Base-by-base conservation (phyloP, 2,888 invertebrate genomes). In the Minunthozetes semirufus region DNA sequence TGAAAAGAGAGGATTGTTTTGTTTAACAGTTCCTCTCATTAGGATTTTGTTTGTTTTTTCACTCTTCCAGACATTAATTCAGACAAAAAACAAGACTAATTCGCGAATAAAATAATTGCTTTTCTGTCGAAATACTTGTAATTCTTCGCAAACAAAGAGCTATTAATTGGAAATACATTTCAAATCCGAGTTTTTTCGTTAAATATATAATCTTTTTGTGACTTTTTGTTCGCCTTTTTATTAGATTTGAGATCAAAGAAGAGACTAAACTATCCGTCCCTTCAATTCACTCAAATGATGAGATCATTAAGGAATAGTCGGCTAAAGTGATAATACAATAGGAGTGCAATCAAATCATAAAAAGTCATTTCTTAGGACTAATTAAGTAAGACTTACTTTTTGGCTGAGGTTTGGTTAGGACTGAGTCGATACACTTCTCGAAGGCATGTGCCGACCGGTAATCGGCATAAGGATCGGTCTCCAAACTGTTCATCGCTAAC, bases 371-470 rank as follows among this genome's bases (percentile, higher is more conserved):
- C 27, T 29, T 59, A 29, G 29, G 29, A 29, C 29, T 38, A 66
- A 66, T 38, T 66, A 66, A 66, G 38, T 66, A 66, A 66, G 33
- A 22, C 72, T 33, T 72, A 72, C 72, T 29, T 53, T 72, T 53
- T 9, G 73, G 22, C 29, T 48, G 17, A 53, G 78, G 78, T 13
- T 73, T 72, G 22, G 76, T 53, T 22, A 78, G 59, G 13, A 78
- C 77, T 17, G 72, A 74, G 15, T 78, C 76, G 17, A 78, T 38
- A 56, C 78, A 78, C 22, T 22, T 38, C 59, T 77, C 77, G 72
- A 78, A 78, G 8, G 76, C 77, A 25, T 76, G 72, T 11, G 75
- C 77, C n/a, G 77, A 76, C 25, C 74, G 68, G 2, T 42, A 48
- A 13, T 76, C 74, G 2, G 56, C 11, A 42, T 78, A 78, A 0